Conservation (phyloP, 2,113 vertebrate species). For the Strix uralensis region DNA sequence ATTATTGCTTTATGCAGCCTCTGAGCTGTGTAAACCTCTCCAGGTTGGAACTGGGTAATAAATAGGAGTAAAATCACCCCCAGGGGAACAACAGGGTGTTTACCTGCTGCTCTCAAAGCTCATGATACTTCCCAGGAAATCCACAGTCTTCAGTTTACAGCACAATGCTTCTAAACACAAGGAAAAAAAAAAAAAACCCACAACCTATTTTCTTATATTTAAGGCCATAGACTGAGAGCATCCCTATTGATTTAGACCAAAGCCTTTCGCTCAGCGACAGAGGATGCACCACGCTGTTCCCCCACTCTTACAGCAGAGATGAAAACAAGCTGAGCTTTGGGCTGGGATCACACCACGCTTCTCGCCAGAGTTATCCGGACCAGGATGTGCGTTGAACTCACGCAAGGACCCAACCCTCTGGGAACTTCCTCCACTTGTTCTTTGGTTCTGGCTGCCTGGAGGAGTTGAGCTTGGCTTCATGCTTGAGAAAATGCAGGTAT, state of each 20-base stretch:
- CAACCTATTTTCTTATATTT: background rate
- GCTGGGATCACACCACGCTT: accelerated
- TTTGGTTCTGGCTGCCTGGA: background rate
- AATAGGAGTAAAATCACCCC: background rate
- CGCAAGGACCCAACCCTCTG: background rate
- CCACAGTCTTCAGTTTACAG: background rate
- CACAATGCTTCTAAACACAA: background rate
- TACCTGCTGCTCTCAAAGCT: no score
- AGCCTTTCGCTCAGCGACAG: background rate
- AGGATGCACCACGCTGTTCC: no score
- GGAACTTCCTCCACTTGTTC: background rate
- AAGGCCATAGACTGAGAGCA: background rate
- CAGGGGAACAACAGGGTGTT: background rate
- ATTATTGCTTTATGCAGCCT: background rate
- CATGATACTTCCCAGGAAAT: background rate
- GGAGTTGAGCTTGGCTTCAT: background rate
- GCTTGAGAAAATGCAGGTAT: background rate
- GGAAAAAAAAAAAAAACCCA: accelerated
- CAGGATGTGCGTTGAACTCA: accelerated
- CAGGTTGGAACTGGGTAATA: no score
- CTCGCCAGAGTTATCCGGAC: background rate
- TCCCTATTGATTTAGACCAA: background rate
- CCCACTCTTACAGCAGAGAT: background rate
- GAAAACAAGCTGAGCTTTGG: background rate
- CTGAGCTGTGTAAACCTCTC: background rate